These are phyloP conservation scores for Morone chrysops DNA, from an alignment of 2,113 vertebrate genomes.

Conservation along the genomic window DNA sequence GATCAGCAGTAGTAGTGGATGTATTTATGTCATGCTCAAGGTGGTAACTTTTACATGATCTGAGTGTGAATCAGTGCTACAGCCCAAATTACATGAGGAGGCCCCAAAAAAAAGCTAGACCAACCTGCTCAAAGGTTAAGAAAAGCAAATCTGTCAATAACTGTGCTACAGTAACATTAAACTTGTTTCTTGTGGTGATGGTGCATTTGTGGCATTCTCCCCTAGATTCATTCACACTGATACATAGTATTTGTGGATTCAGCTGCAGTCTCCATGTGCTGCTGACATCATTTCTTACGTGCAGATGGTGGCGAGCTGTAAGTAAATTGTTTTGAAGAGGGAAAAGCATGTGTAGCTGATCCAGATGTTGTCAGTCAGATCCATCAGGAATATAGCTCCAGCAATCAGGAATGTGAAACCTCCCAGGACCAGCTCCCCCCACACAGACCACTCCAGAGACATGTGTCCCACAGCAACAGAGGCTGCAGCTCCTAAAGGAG, in stretches of 20 bases:
- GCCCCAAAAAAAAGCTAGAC: neutral
- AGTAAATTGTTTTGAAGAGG: slow-evolving; percentile 88
- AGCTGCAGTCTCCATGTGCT: neutral
- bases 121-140: neutral
- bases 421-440: slow-evolving; percentile 86
- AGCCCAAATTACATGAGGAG: neutral
- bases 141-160: too few species aligned
- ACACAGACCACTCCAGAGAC: slow-evolving; percentile 86
- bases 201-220: neutral
- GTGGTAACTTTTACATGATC: neutral
- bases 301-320: slow-evolving; percentile 89
- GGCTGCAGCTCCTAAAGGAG: slow-evolving; percentile 84
- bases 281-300: slow-evolving; percentile 78
- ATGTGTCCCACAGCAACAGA: slow-evolving; percentile 86
- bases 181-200: neutral
- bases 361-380: slow-evolving; percentile 86
- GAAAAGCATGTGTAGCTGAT: slow-evolving; percentile 85
- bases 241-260: neutral
- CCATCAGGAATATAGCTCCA: slow-evolving; percentile 86
- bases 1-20: neutral
- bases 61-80: neutral
- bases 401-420: slow-evolving; percentile 85
- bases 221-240: neutral
- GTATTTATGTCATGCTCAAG: neutral
- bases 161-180: neutral